Base-by-base conservation (phyloP, 2,113 vertebrate genomes). In the Oreotrochilus melanogaster region DNA sequence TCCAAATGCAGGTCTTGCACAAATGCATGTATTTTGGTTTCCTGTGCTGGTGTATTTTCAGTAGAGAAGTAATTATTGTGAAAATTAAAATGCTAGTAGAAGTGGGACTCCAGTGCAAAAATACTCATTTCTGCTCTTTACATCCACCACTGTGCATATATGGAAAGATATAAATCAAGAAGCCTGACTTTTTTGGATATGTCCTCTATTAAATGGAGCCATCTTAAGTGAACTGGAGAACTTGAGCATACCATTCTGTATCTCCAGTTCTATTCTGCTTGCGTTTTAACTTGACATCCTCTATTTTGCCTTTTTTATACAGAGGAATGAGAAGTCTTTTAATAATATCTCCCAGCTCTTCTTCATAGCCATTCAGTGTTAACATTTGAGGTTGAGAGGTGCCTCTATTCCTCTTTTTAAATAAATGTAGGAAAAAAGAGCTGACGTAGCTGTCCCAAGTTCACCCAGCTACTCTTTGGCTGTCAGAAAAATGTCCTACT, bases 161-260 rank as follows among this genome's bases (percentile, higher is more conserved):
- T 18, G 9, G 28, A 47, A 71, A 58, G 18, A 42, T 11, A 23
- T 1, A 6, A 53, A 45, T 50, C 1, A 23, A 24, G 76, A 61
- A 27, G 48, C 1, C 3, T 15, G 12, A 37, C 8, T 6, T 1
- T 28, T 70, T 33, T 50, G 45, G 9, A 3, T 67, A 10, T 82
- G 75, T 75, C 19, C 14, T 60, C 13, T 88, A 47, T 47, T 47
- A 8, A 47, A 0, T 33, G 30, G 28, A 67, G 23, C 30, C 1
- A 0, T 82, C 30, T 35, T 66, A 31, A 69, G 13, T 45, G 33
- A 50, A 51, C 28, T 72, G n/a, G 18, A 72, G 45, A 30, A 61
- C 35, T 83, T 0, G 0, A 73, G 37, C 5, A 14, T 0, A 1
- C 13, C 11, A 12, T 88, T 89, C 37, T 57, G n/a, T 4, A 62